Evolutionary conservation across 2,888 invertebrate genomes (phyloP).

Genomic region (Rugalucina vietnamica): DNA sequence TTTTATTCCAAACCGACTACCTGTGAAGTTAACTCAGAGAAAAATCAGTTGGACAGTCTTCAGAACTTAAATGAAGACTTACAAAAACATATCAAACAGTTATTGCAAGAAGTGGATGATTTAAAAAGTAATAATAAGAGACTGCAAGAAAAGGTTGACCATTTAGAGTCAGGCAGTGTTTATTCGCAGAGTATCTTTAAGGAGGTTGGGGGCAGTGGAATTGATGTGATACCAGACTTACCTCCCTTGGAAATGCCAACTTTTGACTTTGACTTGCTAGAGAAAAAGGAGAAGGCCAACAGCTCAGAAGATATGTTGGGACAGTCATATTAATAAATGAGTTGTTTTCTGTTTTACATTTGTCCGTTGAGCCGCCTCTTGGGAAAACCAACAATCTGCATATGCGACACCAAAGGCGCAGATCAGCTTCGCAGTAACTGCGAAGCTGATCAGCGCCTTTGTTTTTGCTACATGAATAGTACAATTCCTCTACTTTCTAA

Average conservation of each 20-base stretch:
- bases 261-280: slow-evolving; percentile 85
- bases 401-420: too few species aligned
- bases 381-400: too few species aligned
- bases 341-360: not conserved
- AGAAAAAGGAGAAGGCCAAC: slow-evolving; percentile 30
- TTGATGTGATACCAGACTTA: slow-evolving; percentile 85
- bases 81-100: slow-evolving; percentile 72
- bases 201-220: slow-evolving; percentile 71
- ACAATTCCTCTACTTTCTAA: too few species aligned
- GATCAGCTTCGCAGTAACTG: too few species aligned
- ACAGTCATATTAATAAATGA: not conserved
- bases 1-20: slow-evolving; percentile 31
- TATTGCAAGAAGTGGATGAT: slow-evolving; percentile 76
- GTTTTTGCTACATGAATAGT: too few species aligned
- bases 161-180: slow-evolving; percentile 30
- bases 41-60: slow-evolving; percentile 75
- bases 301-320: slow-evolving; percentile 2
- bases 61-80: slow-evolving; percentile 78
- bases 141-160: slow-evolving; percentile 54
- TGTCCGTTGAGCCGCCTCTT: too few species aligned
- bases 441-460: too few species aligned
- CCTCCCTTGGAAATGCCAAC: slow-evolving; percentile 87
- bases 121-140: slow-evolving; percentile 64
- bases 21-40: not conserved
- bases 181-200: slow-evolving; percentile 56